These are phyloP conservation scores for Wiebesia pumilae DNA, from an alignment of 1,140 invertebrate species.

Conservation along the genomic window DNA sequence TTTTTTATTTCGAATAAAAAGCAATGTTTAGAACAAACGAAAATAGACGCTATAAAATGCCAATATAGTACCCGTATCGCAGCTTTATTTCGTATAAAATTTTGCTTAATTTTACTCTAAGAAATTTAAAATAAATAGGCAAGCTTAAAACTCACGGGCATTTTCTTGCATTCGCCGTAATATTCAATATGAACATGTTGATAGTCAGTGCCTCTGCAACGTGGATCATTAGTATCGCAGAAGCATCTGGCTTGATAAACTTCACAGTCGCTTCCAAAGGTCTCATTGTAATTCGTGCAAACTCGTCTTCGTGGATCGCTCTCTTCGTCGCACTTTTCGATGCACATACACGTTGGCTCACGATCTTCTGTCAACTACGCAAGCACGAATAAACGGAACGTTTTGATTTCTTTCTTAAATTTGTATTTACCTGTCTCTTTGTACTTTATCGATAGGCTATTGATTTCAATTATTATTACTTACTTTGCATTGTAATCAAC, in stretches of 20 bases:
- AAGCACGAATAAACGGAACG: background rate
- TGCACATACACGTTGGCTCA: slow-evolving; percentile 89
- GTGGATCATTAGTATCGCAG: slow-evolving; percentile 84
- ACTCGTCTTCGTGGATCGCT: slow-evolving; percentile 87
- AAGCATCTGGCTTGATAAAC: slow-evolving; percentile 92
- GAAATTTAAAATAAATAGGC: background rate
- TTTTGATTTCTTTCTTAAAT: background rate
- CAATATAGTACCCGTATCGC: background rate
- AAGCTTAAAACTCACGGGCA: slow-evolving; percentile 77
- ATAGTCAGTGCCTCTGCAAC: slow-evolving; percentile 84
- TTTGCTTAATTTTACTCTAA: background rate
- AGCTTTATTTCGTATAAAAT: background rate
- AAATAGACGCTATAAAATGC: too few species aligned
- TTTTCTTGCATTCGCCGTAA: slow-evolving; percentile 88
- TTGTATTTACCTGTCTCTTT: too few species aligned
- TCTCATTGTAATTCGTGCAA: slow-evolving; percentile 95
- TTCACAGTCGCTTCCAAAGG: slow-evolving; percentile 93
- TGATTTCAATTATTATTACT: too few species aligned
- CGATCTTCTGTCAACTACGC: slow-evolving; percentile 77
- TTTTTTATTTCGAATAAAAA: background rate
- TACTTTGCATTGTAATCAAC: too few species aligned
- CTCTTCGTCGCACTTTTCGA: slow-evolving; percentile 87
- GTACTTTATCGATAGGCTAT: too few species aligned
- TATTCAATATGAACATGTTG: slow-evolving; percentile 95
- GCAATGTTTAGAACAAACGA: background rate